Base-by-base conservation (phyloP, 2,113 vertebrate species). In the Piprites chloris region DNA sequence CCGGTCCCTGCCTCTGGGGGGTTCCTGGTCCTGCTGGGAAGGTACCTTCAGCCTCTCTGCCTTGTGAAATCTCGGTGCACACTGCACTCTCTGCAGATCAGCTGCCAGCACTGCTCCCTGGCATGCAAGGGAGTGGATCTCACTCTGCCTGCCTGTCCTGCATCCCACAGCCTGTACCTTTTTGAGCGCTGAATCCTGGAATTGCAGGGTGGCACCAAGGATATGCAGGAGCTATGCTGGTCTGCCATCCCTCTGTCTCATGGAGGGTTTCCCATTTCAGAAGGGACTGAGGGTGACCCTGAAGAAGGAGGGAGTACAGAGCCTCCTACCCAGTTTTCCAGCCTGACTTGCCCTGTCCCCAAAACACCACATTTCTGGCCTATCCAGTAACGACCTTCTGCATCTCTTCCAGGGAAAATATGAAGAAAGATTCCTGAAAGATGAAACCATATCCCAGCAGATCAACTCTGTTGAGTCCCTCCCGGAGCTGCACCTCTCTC, bases 351-450 rank as follows among this genome's bases (percentile, higher is more conserved):
- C 20, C 24, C 5, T 3, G 2, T 55, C 5, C 16, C 61, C 35
- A 73, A 35, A 72, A 46, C 0, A 0, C 1, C 1, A 9, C 75
- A 18, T 1, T 41, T 78, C 66, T 63, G 52, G 41, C n/a, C 49
- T 12, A 12, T 65, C 32, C 66, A n/a, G 2, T 87, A 53, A 56
- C 47, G 65, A 17, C 13, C 18, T 58, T 42, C 67, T 12, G 65
- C 30, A 9, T 77, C 78, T 96, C 68, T 93, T 86, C 23, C 92
- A 98, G 98, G 97, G 97, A 66, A 98, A 98, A 94, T 98, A 98
- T 11, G 98, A 99, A 77, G 98, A 98, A 95, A 98, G 90, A 76
- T 98, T 99, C 96, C 96, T 98, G 62, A 97, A 65, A 84, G 98
- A 98, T 78, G 98, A 97, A 86, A 95, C 93, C 2, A 96, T 98